Evolutionary conservation across 2,888 invertebrate genomes (phyloP), one percentile per base, ranked within the genome.

Genomic region (Thecocarcelia acutangulata): DNA sequence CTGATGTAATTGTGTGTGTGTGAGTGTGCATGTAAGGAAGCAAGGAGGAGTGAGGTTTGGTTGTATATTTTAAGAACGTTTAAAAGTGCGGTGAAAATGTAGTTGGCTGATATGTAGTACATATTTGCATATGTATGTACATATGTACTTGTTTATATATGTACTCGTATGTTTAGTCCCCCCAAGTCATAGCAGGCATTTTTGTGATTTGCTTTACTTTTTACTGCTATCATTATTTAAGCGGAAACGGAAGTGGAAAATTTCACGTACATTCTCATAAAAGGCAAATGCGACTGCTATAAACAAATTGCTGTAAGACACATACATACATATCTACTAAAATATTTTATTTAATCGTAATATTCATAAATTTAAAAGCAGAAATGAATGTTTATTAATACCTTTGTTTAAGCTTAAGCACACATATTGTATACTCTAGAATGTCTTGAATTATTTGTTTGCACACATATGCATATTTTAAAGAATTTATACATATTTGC

Each of bases 261-360:
- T 73, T 77, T 77, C 72, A 81, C 76, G 56, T 77, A 13, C 68
- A 68, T 73, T 81, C 77, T 68, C 61, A 61, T 73, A 69, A 76
- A 75, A 44, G 17, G 13, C 24, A 13, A 48, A 50, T 17, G 12
- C 3, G 17, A 21, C 19, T 37, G 12, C 8, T 19, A 37, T 17
- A 17, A 46, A 56, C 24, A 21, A 44, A 66, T 40, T 66, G 40
- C 46, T 72, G 21, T 68, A 17, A 61, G 56, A 59, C 54, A 70
- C 64, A 50, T 56, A 58, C n/a, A n/a, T n/a, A n/a, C n/a, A n/a
- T n/a, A n/a, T n/a, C n/a, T n/a, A n/a, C 48, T 0, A 37, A 42
- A 46, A 61, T 61, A 59, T 33, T 9, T 33, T 33, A 50, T 44
- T 75, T 64, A 3, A 48, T 44, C 40, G 59, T 46, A 42, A 68